Conservation (phyloP, 2,113 vertebrate species). For the Clarias batrachus region DNA sequence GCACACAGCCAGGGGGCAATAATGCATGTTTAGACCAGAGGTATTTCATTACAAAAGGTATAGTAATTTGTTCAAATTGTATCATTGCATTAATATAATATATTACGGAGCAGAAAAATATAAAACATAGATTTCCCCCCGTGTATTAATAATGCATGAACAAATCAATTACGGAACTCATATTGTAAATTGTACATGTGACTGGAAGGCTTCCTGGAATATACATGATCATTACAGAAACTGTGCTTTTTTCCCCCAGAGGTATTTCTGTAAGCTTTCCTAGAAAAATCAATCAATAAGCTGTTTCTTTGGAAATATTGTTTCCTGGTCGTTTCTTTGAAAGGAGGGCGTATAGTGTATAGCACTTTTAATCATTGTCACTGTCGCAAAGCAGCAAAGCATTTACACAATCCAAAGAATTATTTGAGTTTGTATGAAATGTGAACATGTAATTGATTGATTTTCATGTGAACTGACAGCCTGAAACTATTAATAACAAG, state of each 20-base stretch:
- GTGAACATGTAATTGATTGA: background rate
- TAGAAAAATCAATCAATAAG: background rate
- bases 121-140: background rate
- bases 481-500: background rate
- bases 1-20: background rate
- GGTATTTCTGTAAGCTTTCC: background rate
- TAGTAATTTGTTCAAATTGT: background rate
- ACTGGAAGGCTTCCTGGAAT: background rate
- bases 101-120: background rate
- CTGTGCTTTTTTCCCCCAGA: background rate
- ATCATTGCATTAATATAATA: background rate
- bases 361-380: no score
- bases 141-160: background rate
- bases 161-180: background rate
- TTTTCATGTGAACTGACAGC: conserved; percentile 1
- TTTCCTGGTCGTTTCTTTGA: background rate
- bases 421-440: no score
- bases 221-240: background rate
- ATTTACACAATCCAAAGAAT: no score
- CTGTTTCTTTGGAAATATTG: background rate
- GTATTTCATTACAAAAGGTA: background rate
- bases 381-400: no score
- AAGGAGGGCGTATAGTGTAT: background rate
- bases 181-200: background rate
- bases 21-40: background rate